These are phyloP conservation scores for Crocuta crocuta DNA, from an alignment of 2,113 vertebrate species.

Conservation along the genomic window DNA sequence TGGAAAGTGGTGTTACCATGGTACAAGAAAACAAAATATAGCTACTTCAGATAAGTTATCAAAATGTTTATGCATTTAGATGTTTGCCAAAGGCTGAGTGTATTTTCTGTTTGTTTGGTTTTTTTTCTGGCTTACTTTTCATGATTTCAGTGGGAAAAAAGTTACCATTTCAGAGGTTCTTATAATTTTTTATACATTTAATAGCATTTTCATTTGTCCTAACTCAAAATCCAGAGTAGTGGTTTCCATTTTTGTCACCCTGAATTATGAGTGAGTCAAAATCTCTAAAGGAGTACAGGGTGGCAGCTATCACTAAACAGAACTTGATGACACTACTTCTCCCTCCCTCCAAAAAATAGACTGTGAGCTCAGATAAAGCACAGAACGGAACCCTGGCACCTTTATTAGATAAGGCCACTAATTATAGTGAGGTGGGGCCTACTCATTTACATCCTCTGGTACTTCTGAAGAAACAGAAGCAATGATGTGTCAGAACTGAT, in stretches of 20 bases:
- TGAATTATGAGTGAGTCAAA: conserved; percentile 15
- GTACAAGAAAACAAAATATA: neutral
- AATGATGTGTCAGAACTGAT: conserved; percentile 44
- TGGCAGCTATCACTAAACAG: neutral
- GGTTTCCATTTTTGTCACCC: conserved; percentile 29
- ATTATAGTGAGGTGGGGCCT: conserved; percentile 23
- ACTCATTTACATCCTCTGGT: neutral
- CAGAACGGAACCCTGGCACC: neutral
- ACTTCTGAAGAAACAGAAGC: conserved; percentile 24
- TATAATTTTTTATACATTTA: conserved; percentile 10
- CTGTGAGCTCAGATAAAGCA: neutral
- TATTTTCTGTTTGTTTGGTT: neutral
- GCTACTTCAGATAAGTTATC: neutral
- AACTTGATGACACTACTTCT: neutral
- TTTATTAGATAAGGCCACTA: conserved; percentile 51
- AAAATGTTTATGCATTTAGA: neutral
- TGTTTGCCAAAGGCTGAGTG: neutral
- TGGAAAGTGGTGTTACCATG: neutral
- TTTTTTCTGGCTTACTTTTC: neutral
- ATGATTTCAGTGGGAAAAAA: neutral
- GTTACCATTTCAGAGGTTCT: neutral
- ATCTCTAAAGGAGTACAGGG: conserved; percentile 54
- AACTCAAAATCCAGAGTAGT: conserved; percentile 39
- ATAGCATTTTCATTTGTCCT: neutral
- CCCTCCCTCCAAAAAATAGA: neutral